phyloP scores from a whole-genome alignment of 2,888 invertebrate genomes.

The Melieria picta region DNA sequence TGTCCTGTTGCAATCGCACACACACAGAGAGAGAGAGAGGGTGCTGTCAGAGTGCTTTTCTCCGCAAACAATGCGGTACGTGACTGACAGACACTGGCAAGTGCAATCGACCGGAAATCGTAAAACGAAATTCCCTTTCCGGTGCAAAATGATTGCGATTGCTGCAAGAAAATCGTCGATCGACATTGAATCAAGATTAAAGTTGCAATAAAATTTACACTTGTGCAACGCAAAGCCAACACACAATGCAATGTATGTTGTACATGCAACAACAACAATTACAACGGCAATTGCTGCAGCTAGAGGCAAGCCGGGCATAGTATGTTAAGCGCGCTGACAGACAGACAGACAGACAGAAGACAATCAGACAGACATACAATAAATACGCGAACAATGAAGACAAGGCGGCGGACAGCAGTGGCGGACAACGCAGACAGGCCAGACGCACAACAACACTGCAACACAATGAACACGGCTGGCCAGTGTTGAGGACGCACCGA shows the following conservation, averaged over 20 bases:
- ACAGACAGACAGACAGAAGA: constrained; percentile 17
- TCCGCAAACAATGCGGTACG: not conserved
- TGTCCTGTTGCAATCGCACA: constrained; percentile 8
- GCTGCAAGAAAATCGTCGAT: constrained; percentile 42
- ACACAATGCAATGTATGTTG: constrained; percentile 1
- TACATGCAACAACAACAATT: not conserved
- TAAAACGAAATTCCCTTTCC: constrained; percentile 50
- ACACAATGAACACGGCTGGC: too few relatives aligned
- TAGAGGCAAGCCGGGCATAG: constrained; percentile 35
- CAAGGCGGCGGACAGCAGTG: not conserved
- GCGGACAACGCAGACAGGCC: too few relatives aligned
- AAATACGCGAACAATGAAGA: constrained; percentile 4
- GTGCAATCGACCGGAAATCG: constrained; percentile 45
- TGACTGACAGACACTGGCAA: constrained; percentile 19
- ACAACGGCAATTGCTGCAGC: constrained; percentile 37
- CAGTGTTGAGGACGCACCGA: not conserved
- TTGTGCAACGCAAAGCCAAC: constrained; percentile 40
- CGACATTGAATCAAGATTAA: constrained; percentile 52
- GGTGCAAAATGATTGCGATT: constrained; percentile 43
- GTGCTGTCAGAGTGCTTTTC: not conserved
- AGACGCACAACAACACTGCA: too few relatives aligned
- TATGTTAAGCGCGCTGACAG: constrained; percentile 47
- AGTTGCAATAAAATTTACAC: constrained; percentile 59
- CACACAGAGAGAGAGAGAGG: constrained; percentile 12
- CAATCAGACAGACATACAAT: constrained; percentile 12